Evolutionary conservation across 2,797 vertebrate genomes (phyloP).

Genomic region (Catostomus latipinnis): DNA sequence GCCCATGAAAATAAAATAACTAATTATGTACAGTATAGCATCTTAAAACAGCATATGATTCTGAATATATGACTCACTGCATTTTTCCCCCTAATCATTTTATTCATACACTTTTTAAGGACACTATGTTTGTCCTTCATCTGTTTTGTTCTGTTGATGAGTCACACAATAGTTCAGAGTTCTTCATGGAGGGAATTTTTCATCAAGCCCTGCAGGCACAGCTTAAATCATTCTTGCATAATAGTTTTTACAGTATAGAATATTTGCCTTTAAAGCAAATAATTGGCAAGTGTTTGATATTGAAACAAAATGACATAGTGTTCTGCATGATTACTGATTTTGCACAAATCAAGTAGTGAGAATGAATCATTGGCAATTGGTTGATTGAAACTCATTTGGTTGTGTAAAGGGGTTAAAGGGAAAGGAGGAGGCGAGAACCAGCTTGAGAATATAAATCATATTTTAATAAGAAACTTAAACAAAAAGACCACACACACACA

Average conservation of each 20-base stretch:
- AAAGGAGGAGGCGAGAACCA: too few relatives aligned
- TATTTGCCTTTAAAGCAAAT: neutral
- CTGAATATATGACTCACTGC: conserved; percentile 17
- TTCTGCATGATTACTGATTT: too few relatives aligned
- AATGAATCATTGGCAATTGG: neutral
- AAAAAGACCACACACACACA: too few relatives aligned
- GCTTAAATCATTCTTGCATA: conserved; percentile 1
- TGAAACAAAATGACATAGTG: neutral
- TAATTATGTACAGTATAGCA: neutral
- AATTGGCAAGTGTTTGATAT: neutral
- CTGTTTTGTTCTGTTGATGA: conserved; percentile 15
- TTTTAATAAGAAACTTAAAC: too few relatives aligned
- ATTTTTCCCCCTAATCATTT: conserved; percentile 22
- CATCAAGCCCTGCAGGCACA: conserved; percentile 27
- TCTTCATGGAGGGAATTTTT: conserved; percentile 7
- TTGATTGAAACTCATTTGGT: too few relatives aligned
- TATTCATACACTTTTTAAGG: conserved; percentile 39
- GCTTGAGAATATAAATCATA: too few relatives aligned
- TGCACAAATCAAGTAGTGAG: neutral
- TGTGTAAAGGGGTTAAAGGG: too few relatives aligned
- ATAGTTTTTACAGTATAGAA: neutral
- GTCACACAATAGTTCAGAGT: conserved; percentile 33
- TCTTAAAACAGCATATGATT: neutral
- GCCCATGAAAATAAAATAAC: neutral
- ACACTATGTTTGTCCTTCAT: neutral